Base-by-base conservation (phyloP, 2,888 invertebrate genomes). In the Ellobium chinense region DNA sequence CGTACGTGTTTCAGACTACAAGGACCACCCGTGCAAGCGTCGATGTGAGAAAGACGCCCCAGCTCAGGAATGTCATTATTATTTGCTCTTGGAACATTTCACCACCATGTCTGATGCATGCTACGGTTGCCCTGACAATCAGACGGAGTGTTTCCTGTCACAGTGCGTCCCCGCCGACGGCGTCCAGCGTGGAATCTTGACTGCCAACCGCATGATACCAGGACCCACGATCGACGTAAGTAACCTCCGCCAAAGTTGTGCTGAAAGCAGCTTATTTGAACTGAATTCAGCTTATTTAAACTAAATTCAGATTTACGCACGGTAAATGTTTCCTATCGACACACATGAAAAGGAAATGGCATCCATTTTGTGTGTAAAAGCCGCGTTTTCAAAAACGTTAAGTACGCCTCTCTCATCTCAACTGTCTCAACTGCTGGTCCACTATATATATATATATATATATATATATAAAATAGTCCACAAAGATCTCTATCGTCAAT, bases 91-190 rank as follows among this genome's bases (percentile, higher is more conserved):
- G 5, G 97, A 97, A 91, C 96, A 96, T 95, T 97, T 97, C 92
- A 95, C 96, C 85, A 96, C 97, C 0, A 96, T 92, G 88, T 96
- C 97, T 91, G 97, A 97, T 91, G 97, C 97, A 0, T 98, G 98
- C 89, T 97, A 95, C 89, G 94, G 96, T 87, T 98, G 98, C 90
- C 97, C 97, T 0, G 94, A 93, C 80, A 96, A 96, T 90, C 86
- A 93, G 0, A 95, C 95, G 0, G 97, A 98, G 90, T 98, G 98
- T 90, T 93, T 93, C 65, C 94, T 96, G 70, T 95, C 95, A 0
- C 96, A 98, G 91, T 98, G 98, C 91, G 95, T 98, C 82, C 94
- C 96, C 0, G 97, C 95, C 0, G 97, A 98, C 92, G 98, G 98
- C 0, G 94, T 95, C 60, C 95, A 95, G 80, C 94, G 97, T 83